Conservation (phyloP, 1,140 invertebrate species). For the Chionoecetes opilio region DNA sequence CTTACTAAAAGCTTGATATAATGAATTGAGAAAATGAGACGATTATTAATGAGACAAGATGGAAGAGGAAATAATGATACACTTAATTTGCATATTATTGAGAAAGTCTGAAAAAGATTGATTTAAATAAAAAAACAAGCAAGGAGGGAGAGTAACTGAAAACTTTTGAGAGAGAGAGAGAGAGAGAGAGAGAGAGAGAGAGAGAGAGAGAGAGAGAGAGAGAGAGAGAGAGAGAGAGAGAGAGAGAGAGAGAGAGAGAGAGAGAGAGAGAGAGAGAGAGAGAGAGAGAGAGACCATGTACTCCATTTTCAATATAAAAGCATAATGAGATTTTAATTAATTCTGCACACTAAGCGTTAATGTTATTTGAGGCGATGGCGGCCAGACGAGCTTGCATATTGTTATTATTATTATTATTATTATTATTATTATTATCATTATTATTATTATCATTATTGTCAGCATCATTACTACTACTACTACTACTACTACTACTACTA, state of each 20-base stretch:
- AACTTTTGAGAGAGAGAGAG: background rate
- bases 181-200: conserved; percentile 16
- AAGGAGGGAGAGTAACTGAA: background rate
- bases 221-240: background rate
- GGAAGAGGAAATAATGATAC: too few species aligned
- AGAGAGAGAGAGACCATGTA: conserved; percentile 32
- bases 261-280: conserved; percentile 37
- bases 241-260: conserved; percentile 30
- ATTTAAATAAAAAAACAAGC: background rate
- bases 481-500: background rate
- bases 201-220: conserved; percentile 41
- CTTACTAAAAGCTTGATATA: too few species aligned
- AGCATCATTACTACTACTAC: background rate
- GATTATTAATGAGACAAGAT: too few species aligned
- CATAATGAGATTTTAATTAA: conserved; percentile 19
- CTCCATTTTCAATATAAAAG: background rate
- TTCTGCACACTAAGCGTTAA: conserved; percentile 18
- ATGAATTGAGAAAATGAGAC: too few species aligned
- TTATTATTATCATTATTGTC: conserved; percentile 18
- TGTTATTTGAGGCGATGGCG: background rate
- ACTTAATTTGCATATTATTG: too few species aligned
- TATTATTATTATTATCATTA: conserved; percentile 32
- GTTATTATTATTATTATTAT: conserved; percentile 32
- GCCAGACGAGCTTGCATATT: background rate
- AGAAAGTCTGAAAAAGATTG: background rate